A percentile compares a stretch with the other conserved stretches of the same genome.
These are phyloP conservation scores for Hemibagrus guttatus DNA, from an alignment of 2,797 vertebrate species.

Conservation along the genomic window DNA sequence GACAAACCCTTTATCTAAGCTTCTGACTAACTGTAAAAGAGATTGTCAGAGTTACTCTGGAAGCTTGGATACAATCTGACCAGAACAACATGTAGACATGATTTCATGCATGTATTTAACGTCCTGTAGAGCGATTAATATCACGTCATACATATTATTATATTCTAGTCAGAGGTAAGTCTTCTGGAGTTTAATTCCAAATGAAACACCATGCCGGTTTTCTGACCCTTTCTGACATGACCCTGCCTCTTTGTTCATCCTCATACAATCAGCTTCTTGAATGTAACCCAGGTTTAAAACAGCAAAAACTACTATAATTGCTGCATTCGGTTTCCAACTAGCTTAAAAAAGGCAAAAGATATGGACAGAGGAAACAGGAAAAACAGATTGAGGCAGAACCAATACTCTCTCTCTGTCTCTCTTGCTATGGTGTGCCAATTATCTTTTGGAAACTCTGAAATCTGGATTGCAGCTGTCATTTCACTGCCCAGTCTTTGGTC, in stretches of 20 bases:
- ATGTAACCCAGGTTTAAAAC: constrained; percentile 1
- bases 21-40: not conserved
- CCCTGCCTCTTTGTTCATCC: not conserved
- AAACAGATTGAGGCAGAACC: not conserved
- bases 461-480: constrained; percentile 23
- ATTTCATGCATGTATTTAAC: constrained; percentile 1
- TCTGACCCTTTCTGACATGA: constrained; percentile 53
- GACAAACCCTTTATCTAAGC: not conserved
- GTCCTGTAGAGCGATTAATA: constrained; percentile 19
- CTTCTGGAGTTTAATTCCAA: constrained; percentile 47
- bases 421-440: constrained; percentile 4
- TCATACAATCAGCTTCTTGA: constrained; percentile 27
- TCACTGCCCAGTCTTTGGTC: not conserved
- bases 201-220: constrained; percentile 45
- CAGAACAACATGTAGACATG: not conserved
- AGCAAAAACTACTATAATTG: not conserved
- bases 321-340: constrained; percentile 1
- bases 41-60: not conserved
- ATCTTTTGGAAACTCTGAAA: constrained; percentile 21
- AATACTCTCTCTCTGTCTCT: not conserved
- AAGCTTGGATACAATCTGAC: not conserved
- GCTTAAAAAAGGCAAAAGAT: constrained; percentile 8
- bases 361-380: constrained; percentile 23
- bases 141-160: constrained; percentile 47
- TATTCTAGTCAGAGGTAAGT: constrained; percentile 55